Percentiles rank a stretch among this genome's conserved stretches.
phyloP scores from a whole-genome alignment of 2,113 vertebrate species.

The Emydura subglobosa region DNA sequence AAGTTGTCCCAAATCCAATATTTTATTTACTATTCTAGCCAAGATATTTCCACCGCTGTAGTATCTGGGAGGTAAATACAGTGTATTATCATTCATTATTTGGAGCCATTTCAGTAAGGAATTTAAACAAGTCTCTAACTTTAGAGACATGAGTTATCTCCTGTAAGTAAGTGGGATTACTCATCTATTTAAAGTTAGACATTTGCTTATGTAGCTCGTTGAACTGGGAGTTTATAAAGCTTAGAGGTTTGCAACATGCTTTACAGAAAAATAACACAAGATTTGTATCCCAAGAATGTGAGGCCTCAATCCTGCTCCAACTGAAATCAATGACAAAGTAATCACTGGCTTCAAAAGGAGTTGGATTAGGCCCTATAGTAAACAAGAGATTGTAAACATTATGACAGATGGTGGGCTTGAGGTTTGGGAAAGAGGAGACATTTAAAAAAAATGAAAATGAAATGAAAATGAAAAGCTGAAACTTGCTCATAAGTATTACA shows the following conservation, averaged over 20 bases:
- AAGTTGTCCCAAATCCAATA: neutral
- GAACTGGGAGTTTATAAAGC: neutral
- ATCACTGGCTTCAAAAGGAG: neutral
- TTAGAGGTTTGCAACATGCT: neutral
- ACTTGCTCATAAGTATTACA: rapidly evolving
- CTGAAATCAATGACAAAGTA: neutral
- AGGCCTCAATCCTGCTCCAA: neutral
- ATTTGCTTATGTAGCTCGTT: neutral
- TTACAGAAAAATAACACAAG: neutral
- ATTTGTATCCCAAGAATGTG: neutral
- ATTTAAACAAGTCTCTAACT: neutral
- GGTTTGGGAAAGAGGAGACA: rapidly evolving
- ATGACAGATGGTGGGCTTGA: neutral
- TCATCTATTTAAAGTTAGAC: neutral
- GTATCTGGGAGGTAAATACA: neutral
- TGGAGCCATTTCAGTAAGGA: neutral
- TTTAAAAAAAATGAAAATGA: rapidly evolving
- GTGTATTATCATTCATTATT: neutral
- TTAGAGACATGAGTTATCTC: neutral
- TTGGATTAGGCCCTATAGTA: neutral
- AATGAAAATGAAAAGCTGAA: rapidly evolving
- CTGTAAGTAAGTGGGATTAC: neutral
- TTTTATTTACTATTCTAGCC: neutral
- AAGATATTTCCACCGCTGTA: neutral
- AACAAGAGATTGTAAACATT: neutral